phyloP scores from a whole-genome alignment of 2,888 invertebrate species.

The Anarsia innoxiella region DNA sequence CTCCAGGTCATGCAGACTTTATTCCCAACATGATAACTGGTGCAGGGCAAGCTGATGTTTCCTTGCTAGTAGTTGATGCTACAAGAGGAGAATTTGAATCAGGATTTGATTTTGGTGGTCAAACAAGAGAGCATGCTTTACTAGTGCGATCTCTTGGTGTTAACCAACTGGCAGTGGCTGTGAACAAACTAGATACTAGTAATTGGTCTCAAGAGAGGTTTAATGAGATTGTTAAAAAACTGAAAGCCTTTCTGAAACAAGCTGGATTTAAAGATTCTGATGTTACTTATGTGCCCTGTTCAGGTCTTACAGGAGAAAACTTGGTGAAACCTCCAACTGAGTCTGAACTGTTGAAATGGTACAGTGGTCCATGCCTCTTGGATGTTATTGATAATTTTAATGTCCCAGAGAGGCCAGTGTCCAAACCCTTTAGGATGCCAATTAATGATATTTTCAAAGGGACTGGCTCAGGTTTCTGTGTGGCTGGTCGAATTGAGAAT shows the following conservation, averaged over 20 bases:
- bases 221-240: slow-evolving; percentile 88
- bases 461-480: slow-evolving; percentile 91
- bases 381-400: slow-evolving; percentile 92
- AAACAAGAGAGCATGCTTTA: slow-evolving; percentile 97
- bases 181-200: slow-evolving; percentile 98
- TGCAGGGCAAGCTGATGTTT: slow-evolving; percentile 98
- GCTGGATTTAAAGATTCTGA: slow-evolving; percentile 93
- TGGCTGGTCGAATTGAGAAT: slow-evolving; percentile 93
- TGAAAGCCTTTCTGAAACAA: slow-evolving; percentile 89
- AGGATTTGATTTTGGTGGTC: slow-evolving; percentile 98
- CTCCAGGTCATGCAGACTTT: slow-evolving; percentile 99
- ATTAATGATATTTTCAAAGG: slow-evolving; percentile 97
- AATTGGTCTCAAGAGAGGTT: slow-evolving; percentile 95
- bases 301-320: slow-evolving; percentile 97
- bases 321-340: slow-evolving; percentile 81
- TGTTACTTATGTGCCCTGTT: slow-evolving; percentile 94
- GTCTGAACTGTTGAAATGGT: slow-evolving; percentile 81
- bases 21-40: slow-evolving; percentile 99
- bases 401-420: slow-evolving; percentile 89
- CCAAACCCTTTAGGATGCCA: slow-evolving; percentile 93
- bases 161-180: slow-evolving; percentile 93
- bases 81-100: slow-evolving; percentile 98
- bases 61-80: slow-evolving; percentile 96
- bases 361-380: slow-evolving; percentile 88
- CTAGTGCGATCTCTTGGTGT: slow-evolving; percentile 93